Conservation (phyloP, 2,113 vertebrate species). For the Oncorhynchus nerka region DNA sequence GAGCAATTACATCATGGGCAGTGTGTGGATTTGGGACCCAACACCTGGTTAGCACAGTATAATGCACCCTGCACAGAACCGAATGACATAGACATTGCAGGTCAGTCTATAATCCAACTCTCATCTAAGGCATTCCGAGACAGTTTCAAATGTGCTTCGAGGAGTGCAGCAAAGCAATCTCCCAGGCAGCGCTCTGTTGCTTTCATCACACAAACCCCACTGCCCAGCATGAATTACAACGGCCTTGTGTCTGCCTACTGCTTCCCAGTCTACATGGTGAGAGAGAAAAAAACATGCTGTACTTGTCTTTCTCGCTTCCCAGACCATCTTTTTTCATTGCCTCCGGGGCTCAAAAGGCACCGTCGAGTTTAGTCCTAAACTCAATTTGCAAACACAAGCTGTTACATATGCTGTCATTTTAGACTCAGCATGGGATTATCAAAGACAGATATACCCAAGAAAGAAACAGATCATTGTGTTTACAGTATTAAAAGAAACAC, state of each 20-base stretch:
- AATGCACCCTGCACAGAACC: conserved; percentile 92
- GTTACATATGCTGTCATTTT: conserved; percentile 59
- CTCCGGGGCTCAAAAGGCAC: conserved; percentile 72
- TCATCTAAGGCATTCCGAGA: conserved; percentile 98
- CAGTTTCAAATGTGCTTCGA: conserved; percentile 99
- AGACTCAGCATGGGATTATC: conserved; percentile 63
- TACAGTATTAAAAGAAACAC: conserved; percentile 56
- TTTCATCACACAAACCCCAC: conserved; percentile 98
- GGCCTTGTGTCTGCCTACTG: conserved; percentile 89
- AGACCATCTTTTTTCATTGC: conserved; percentile 59
- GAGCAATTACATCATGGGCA: conserved; percentile 84
- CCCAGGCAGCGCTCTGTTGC: conserved; percentile 97
- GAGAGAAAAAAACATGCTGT: conserved; percentile 76
- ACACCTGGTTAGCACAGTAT: conserved; percentile 95
- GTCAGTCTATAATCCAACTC: conserved; percentile 99
- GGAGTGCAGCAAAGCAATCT: conserved; percentile 99
- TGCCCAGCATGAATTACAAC: conserved; percentile 99
- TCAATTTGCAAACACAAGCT: conserved; percentile 71
- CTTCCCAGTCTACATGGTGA: conserved; percentile 80
- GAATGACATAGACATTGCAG: conserved; percentile 98
- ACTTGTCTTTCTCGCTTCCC: conserved; percentile 80
- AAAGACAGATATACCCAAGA: conserved; percentile 44
- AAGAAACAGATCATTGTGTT: conserved; percentile 52
- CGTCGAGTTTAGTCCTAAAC: conserved; percentile 70
- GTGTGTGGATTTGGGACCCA: conserved; percentile 86